Evolutionary conservation across 2,888 invertebrate genomes (phyloP).

Genomic region (Tenodera sinensis): DNA sequence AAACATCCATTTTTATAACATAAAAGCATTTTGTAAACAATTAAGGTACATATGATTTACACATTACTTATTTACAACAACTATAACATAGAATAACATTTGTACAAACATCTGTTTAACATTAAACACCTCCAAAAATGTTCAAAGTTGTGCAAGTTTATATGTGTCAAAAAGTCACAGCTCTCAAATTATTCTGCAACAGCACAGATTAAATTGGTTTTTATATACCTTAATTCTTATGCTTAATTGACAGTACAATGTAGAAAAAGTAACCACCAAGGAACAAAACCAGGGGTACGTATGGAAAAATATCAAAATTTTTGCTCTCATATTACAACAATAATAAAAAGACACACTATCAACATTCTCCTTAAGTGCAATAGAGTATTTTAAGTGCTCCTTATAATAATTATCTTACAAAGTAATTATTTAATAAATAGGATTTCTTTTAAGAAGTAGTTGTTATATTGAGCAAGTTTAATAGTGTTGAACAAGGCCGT

Average conservation of each 20-base stretch:
- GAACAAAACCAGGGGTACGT: neutral
- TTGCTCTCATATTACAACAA: neutral
- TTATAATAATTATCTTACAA: neutral
- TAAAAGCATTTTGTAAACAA: neutral
- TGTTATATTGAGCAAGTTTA: constrained; percentile 5
- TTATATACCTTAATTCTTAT: neutral
- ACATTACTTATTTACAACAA: neutral
- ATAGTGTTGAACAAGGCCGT: constrained; percentile 13
- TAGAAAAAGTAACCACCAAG: neutral
- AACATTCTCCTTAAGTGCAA: neutral
- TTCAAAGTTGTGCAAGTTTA: neutral
- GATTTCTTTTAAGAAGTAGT: neutral
- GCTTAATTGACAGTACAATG: neutral
- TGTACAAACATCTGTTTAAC: neutral
- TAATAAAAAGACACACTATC: neutral
- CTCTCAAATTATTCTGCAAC: constrained; percentile 4
- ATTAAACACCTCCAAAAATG: constrained; percentile 11
- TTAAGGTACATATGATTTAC: neutral
- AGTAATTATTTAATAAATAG: neutral
- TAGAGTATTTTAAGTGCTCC: neutral
- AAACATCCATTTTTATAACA: neutral
- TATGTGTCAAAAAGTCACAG: constrained; percentile 19
- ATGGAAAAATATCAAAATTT: neutral
- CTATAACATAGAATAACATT: neutral
- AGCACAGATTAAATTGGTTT: neutral